A percentile compares a stretch with the other conserved stretches of the same genome.
Evolutionary conservation across 2,113 vertebrate species (phyloP).

Genomic region (Anser cygnoides): DNA sequence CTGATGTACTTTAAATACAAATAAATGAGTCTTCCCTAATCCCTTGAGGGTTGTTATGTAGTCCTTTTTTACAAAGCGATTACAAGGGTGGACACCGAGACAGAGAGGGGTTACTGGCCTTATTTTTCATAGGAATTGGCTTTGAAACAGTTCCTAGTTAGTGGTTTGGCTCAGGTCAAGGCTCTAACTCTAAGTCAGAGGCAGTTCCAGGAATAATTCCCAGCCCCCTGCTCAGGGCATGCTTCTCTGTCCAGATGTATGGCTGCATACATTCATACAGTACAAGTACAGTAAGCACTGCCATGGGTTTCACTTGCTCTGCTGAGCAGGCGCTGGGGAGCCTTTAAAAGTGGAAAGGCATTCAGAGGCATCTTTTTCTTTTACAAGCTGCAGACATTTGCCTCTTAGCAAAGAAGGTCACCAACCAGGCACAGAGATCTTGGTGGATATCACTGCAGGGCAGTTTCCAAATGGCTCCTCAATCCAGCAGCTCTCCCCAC

Average conservation of each 20-base stretch:
- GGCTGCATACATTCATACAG: background rate
- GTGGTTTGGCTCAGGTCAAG: background rate
- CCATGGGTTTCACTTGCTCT: background rate
- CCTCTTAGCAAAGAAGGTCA: slow-evolving; percentile 43
- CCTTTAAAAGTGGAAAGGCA: slow-evolving; percentile 65
- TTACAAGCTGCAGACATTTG: slow-evolving; percentile 62
- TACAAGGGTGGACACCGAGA: background rate
- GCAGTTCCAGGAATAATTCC: background rate
- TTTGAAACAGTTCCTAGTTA: background rate
- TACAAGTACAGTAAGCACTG: background rate
- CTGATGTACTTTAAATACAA: slow-evolving; percentile 21
- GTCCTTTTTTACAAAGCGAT: background rate
- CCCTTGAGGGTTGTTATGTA: background rate
- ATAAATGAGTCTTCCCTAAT: background rate
- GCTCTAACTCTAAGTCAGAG: background rate
- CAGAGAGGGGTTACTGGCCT: background rate
- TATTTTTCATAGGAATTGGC: background rate
- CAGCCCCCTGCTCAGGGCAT: background rate
- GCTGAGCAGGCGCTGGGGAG: slow-evolving; percentile 8
- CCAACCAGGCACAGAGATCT: background rate
- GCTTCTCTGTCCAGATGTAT: background rate
- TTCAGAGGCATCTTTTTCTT: slow-evolving; percentile 59
- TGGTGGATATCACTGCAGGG: slow-evolving; percentile 39
- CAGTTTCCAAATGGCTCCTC: slow-evolving; percentile 54
- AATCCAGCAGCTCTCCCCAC: slow-evolving; percentile 10